Evolutionary conservation across 2,888 invertebrate genomes (phyloP), one percentile per base, ranked within the genome.

Genomic region (Pocota personata): DNA sequence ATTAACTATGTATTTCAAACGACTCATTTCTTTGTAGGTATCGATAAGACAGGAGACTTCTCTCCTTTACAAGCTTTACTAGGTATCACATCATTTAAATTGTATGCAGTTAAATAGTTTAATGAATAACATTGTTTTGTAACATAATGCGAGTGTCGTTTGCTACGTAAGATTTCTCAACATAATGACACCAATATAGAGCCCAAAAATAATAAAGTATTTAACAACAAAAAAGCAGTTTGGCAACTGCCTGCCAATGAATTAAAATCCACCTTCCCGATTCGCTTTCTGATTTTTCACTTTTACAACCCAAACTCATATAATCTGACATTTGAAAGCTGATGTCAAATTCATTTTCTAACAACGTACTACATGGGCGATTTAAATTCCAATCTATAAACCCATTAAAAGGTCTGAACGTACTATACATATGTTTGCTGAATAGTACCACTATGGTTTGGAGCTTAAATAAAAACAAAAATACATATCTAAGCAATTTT

Each of bases 71-170:
- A 19, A 46, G n/a, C 19, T 57, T 40, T 19, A 16, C 40, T 52
- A 32, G 19, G 52, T 40, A 67, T 57, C 57, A 69, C 69, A 57
- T 37, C 1, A 24, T 40, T 27, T 69, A n/a, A 16, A 21, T 67
- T 40, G 27, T 57, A 57, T 21, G 6, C 6, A 46, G 19, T 43
- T 27, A 30, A 16, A 16, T 19, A 30, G 12, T 40, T 57, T 52
- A 37, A 10, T 52, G 2, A 8, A 37, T 37, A 24, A 27, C 55
- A 50, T 35, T 67, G 12, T 8, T 7, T 12, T 10, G 55, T 30
- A 57, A 71, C 30, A 71, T 8, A 24, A 16, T n/a, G 21, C 71
- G 46, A 71, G n/a, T 19, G 35, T n/a, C 6, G 21, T 19, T 30
- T 30, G 57, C 71, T 57, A 46, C 30, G 57, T 21, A 19, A n/a